phyloP scores from a whole-genome alignment of 2,888 invertebrate genomes.

The Ichneumoninae sp. region DNA sequence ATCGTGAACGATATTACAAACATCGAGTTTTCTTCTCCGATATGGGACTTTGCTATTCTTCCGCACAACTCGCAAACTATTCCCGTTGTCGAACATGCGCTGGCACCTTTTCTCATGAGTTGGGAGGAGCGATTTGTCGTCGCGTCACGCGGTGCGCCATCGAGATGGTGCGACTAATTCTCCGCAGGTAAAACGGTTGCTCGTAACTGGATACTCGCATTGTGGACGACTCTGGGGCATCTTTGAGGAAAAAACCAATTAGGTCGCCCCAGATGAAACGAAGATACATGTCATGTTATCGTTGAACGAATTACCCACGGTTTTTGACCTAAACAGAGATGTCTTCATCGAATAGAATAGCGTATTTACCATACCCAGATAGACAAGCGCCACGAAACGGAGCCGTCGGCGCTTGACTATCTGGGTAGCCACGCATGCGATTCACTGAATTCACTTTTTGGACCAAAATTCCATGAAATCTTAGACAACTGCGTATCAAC shows the following conservation, averaged over 20 bases:
- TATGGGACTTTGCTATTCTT: constrained; percentile 11
- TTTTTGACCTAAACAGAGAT: background rate
- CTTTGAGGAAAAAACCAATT: background rate
- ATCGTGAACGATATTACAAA: constrained; percentile 61
- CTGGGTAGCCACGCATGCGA: background rate
- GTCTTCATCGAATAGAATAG: too few relatives aligned
- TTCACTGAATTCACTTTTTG: background rate
- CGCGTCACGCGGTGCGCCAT: background rate
- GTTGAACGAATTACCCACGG: background rate
- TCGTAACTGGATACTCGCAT: background rate
- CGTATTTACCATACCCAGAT: too few relatives aligned
- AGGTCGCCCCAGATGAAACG: background rate
- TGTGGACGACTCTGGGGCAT: background rate
- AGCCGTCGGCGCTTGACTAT: background rate
- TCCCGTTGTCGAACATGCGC: background rate
- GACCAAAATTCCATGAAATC: background rate
- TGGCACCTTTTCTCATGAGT: constrained; percentile 4
- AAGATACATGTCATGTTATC: background rate
- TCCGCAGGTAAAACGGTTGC: background rate
- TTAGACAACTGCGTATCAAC: background rate
- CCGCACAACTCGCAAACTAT: background rate
- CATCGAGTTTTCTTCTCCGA: background rate
- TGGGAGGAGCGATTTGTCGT: background rate
- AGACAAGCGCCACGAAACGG: too few relatives aligned
- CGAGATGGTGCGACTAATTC: background rate